These are phyloP conservation scores for Psittacula echo DNA, from an alignment of 2,797 vertebrate species.

Conservation along the genomic window DNA sequence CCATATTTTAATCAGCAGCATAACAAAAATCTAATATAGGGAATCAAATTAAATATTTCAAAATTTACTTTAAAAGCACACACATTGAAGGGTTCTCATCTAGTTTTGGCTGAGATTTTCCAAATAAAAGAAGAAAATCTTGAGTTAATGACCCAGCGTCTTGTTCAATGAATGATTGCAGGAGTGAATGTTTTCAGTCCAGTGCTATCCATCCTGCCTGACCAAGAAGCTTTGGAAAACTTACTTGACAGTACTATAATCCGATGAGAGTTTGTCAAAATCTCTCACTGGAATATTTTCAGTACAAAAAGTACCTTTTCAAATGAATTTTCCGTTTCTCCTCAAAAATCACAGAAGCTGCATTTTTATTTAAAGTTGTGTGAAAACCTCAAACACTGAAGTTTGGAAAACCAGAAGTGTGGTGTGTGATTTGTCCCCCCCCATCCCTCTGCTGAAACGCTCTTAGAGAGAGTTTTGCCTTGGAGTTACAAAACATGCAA, in stretches of 20 bases:
- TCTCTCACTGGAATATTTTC: neutral
- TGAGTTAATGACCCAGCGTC: neutral
- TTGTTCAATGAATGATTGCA: neutral
- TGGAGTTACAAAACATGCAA: conserved; percentile 49
- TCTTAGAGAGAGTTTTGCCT: conserved; percentile 9
- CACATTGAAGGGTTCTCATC: neutral
- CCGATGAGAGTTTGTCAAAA: neutral
- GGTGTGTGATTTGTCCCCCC: neutral
- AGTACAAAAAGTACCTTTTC: neutral
- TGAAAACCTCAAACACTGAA: neutral
- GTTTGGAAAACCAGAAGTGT: neutral
- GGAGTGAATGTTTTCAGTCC: neutral
- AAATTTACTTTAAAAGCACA: neutral
- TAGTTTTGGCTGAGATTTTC: neutral
- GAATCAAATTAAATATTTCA: neutral
- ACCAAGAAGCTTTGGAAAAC: neutral
- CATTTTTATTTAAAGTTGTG: neutral
- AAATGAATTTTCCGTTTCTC: neutral
- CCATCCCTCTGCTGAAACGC: neutral
- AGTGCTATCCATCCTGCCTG: neutral
- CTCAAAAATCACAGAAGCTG: neutral
- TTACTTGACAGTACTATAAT: neutral
- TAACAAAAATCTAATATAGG: neutral
- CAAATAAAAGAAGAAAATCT: neutral
- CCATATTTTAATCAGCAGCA: neutral